Percentiles rank a stretch among this genome's conserved stretches.
Conservation (phyloP, 2,888 invertebrate species). For the Rhingia campestris region DNA sequence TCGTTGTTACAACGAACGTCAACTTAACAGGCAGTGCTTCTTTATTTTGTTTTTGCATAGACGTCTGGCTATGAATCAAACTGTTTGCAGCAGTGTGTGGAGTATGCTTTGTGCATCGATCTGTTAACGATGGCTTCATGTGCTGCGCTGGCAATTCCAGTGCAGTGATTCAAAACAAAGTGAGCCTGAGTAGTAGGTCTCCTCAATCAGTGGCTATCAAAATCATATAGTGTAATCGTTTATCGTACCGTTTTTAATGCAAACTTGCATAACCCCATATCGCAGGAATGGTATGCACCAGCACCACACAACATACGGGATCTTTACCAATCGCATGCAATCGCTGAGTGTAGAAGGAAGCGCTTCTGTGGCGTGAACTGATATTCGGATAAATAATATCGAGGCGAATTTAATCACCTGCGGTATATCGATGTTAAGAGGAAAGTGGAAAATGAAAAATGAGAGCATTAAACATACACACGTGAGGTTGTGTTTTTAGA, state of each 20-base stretch:
- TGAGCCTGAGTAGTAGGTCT: neutral
- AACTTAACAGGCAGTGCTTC: constrained; percentile 9
- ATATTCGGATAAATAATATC: constrained; percentile 50
- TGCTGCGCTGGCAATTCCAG: constrained; percentile 7
- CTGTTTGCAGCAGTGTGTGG: neutral
- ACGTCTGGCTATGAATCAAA: neutral
- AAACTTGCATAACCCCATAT: constrained; percentile 54
- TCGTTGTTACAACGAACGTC: constrained; percentile 21
- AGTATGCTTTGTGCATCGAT: constrained; percentile 1
- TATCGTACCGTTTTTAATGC: constrained; percentile 50
- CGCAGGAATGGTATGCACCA: constrained; percentile 30
- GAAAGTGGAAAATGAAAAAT: constrained; percentile 9
- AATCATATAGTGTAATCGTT: constrained; percentile 46
- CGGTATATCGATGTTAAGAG: constrained; percentile 14
- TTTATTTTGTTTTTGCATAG: neutral
- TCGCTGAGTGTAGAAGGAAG: constrained; percentile 53
- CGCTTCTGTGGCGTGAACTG: constrained; percentile 47
- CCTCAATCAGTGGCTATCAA: constrained; percentile 9
- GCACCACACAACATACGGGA: neutral
- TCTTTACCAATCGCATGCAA: constrained; percentile 61
- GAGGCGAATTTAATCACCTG: constrained; percentile 64
- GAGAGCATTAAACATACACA: constrained; percentile 18
- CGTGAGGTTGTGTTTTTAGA: constrained; percentile 8
- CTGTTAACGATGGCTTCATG: constrained; percentile 42
- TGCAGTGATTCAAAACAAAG: constrained; percentile 13